Conservation (phyloP, 2,113 vertebrate species). For the Gila orcuttii region DNA sequence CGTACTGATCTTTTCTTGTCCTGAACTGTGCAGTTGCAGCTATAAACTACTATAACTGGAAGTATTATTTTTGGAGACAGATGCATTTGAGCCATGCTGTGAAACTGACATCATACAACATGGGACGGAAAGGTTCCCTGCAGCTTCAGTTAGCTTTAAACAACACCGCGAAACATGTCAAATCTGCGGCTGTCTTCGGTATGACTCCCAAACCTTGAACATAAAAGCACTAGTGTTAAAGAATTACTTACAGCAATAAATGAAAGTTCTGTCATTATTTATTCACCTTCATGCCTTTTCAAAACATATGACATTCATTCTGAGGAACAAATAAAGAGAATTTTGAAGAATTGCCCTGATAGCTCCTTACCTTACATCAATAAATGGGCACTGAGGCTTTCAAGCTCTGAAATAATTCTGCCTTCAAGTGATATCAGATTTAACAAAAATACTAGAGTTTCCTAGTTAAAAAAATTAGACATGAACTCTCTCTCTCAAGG, state of each 20-base stretch:
- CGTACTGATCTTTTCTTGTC: background rate
- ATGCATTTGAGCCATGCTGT: background rate
- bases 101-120: conserved; percentile 38
- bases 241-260: background rate
- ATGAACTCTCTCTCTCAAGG: too few relatives aligned
- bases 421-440: background rate
- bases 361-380: background rate
- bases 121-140: conserved; percentile 5
- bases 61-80: conserved; percentile 12
- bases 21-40: background rate
- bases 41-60: conserved; percentile 1
- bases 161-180: conserved; percentile 12
- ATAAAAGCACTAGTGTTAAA: background rate
- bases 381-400: background rate
- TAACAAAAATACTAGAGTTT: too few relatives aligned
- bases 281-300: background rate
- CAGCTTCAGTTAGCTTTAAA: conserved; percentile 23
- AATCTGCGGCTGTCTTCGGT: background rate
- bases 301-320: background rate
- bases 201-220: background rate
- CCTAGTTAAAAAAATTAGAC: too few relatives aligned
- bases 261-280: background rate
- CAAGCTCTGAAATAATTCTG: background rate
- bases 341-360: too few relatives aligned
- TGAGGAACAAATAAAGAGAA: background rate